Evolutionary conservation across 2,113 vertebrate species (phyloP).

Genomic region (Anoplopoma fimbria): DNA sequence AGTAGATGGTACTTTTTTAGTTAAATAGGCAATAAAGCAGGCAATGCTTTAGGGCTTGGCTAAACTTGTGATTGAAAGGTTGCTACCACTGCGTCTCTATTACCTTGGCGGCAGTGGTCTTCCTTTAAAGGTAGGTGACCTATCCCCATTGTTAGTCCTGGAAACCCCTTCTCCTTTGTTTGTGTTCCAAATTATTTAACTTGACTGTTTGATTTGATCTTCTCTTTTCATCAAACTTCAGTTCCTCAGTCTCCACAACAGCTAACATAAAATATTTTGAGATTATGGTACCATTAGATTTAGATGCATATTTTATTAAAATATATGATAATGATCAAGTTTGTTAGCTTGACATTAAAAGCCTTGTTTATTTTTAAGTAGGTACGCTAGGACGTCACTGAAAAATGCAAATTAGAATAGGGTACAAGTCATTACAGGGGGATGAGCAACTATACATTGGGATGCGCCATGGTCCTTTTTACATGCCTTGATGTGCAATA

Average conservation of each 20-base stretch:
- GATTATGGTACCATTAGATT: background rate
- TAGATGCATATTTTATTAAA: too few species aligned
- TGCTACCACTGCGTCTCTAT: too few species aligned
- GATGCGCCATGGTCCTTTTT: background rate
- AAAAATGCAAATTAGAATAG: background rate
- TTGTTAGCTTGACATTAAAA: background rate
- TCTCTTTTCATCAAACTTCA: background rate
- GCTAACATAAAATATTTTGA: background rate
- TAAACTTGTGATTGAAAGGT: too few species aligned
- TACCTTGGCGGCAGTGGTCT: background rate
- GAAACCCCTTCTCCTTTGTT: background rate
- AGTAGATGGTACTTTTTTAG: too few species aligned
- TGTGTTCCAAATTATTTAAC: background rate
- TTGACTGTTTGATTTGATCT: background rate
- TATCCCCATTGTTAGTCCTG: background rate
- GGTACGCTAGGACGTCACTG: background rate
- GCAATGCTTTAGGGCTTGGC: too few species aligned
- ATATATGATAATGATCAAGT: background rate
- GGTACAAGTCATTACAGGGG: background rate
- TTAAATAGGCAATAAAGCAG: too few species aligned
- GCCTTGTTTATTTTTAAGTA: background rate
- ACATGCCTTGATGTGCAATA: background rate
- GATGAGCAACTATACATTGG: background rate
- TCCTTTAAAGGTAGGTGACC: background rate
- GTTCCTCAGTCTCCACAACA: background rate